Conservation (phyloP, 2,888 invertebrate genomes). For the Hydraecia micacea region DNA sequence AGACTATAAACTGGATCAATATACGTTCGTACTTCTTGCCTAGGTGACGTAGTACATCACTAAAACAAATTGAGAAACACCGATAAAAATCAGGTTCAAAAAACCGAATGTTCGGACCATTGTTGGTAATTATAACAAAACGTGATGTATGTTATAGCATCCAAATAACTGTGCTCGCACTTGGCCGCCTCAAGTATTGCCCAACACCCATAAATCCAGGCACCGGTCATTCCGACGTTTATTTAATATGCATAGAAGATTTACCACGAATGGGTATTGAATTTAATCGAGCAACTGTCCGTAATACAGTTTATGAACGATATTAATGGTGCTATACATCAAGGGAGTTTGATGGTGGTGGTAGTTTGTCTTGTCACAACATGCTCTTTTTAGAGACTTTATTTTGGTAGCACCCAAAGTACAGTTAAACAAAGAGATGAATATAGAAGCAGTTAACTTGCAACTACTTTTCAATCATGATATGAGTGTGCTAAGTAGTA, state of each 20-base stretch:
- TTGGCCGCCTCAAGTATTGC: conserved; percentile 70
- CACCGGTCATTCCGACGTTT: conserved; percentile 82
- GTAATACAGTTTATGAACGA: conserved; percentile 83
- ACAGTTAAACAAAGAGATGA: conserved; percentile 7
- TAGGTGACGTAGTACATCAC: background rate
- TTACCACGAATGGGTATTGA: conserved; percentile 86
- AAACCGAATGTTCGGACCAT: conserved; percentile 14
- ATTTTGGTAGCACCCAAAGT: conserved; percentile 54
- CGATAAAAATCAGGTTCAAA: background rate
- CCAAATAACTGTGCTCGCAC: conserved; percentile 60
- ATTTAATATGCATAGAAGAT: conserved; percentile 89
- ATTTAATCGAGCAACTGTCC: conserved; percentile 84
- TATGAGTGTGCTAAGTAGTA: background rate
- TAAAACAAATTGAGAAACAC: conserved; percentile 34
- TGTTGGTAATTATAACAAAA: conserved; percentile 55
- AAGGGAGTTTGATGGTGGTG: conserved; percentile 67
- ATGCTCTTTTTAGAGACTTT: conserved; percentile 64
- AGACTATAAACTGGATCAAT: background rate
- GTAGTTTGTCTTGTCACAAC: conserved; percentile 75
- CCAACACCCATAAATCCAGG: conserved; percentile 82
- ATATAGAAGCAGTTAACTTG: background rate
- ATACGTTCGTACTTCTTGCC: background rate
- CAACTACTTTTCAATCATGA: background rate
- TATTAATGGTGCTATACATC: conserved; percentile 75
- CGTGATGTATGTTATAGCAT: conserved; percentile 53